Percentiles rank a stretch among this genome's conserved stretches.
Conservation (phyloP, 2,888 invertebrate species). For the Morinoia aosen region DNA sequence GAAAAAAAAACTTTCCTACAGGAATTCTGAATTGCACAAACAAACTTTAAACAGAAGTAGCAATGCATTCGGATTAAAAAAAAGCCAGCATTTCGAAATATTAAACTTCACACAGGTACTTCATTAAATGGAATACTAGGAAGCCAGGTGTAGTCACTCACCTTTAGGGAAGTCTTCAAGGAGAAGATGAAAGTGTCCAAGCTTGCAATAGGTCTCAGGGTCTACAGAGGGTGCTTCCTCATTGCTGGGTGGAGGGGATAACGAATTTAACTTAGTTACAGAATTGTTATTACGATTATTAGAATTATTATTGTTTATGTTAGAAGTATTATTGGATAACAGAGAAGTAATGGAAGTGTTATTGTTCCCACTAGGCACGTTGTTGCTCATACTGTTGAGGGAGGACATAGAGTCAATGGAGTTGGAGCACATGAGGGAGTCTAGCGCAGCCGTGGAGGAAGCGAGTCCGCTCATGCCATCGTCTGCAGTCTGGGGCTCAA, state of each 20-base stretch:
- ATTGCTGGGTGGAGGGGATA: constrained; percentile 31
- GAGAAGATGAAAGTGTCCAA: constrained; percentile 95
- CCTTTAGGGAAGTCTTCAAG: constrained; percentile 96
- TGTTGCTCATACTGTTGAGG: constrained; percentile 45
- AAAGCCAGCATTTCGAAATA: not conserved
- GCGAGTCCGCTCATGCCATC: not conserved
- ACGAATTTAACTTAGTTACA: constrained; percentile 27
- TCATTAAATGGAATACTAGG: too few species aligned
- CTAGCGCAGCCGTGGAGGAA: not conserved
- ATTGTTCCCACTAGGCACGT: not conserved
- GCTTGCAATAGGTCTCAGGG: constrained; percentile 91
- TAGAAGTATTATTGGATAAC: not conserved
- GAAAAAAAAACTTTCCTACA: too few species aligned
- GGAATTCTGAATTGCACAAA: not conserved
- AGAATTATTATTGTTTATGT: not conserved
- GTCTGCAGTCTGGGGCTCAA: constrained; percentile 12
- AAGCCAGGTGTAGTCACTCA: constrained; percentile 71
- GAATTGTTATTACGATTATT: not conserved
- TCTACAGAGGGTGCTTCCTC: constrained; percentile 74
- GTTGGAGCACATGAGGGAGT: constrained; percentile 10
- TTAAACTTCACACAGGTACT: too few species aligned
- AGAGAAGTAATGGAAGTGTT: constrained; percentile 17
- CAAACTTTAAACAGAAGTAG: not conserved
- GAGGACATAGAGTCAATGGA: not conserved
- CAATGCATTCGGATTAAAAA: not conserved